Percentiles rank a stretch among this genome's conserved stretches.
phyloP scores from a whole-genome alignment of 2,888 invertebrate species.

The Drosophila picticornis region DNA sequence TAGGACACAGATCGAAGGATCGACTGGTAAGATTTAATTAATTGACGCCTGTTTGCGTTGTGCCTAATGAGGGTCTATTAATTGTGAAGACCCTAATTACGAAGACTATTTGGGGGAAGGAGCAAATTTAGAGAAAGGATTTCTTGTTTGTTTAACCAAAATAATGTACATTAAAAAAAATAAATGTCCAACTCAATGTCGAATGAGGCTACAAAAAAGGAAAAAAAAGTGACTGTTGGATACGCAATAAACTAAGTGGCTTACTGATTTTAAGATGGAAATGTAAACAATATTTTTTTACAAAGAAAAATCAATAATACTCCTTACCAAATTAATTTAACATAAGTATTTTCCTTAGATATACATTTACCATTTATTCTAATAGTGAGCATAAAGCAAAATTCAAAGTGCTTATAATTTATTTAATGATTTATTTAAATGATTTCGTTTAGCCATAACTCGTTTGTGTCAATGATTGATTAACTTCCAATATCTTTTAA shows the following conservation, averaged over 20 bases:
- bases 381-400: too few species aligned
- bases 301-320: too few species aligned
- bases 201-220: background rate
- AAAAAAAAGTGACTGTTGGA: background rate
- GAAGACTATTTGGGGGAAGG: background rate
- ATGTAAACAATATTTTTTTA: too few species aligned
- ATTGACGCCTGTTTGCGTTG: slow-evolving; percentile 57
- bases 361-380: too few species aligned
- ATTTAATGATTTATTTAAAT: too few species aligned
- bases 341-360: too few species aligned
- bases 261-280: too few species aligned
- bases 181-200: background rate
- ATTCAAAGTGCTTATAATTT: too few species aligned
- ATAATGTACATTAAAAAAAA: background rate
- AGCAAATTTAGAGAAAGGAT: background rate
- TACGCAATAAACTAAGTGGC: background rate
- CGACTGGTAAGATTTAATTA: slow-evolving; percentile 49
- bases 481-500: background rate
- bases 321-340: too few species aligned
- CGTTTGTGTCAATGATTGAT: background rate
- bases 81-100: slow-evolving; percentile 28
- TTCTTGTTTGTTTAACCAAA: slow-evolving; percentile 5
- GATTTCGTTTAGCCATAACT: background rate
- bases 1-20: slow-evolving; percentile 37
- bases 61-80: slow-evolving; percentile 53